phyloP scores from a whole-genome alignment of 2,797 vertebrate genomes.

The Tragelaphus oryx region DNA sequence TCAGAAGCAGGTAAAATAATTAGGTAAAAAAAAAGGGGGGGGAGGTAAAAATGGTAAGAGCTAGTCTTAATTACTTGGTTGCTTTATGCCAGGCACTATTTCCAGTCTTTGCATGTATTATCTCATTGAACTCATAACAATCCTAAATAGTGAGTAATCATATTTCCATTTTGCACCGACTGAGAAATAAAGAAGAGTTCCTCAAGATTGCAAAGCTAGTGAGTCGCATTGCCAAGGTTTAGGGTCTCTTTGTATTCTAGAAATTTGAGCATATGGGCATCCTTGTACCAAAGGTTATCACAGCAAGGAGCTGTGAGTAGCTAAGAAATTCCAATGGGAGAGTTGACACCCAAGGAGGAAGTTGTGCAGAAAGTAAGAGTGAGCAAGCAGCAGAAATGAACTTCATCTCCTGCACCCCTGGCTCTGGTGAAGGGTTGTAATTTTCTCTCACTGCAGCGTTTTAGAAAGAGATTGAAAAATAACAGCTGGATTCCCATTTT shows the following conservation, averaged over 20 bases:
- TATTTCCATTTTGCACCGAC: background rate
- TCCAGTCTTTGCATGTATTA: background rate
- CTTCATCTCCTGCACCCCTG: background rate
- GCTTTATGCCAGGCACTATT: background rate
- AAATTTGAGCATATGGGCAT: background rate
- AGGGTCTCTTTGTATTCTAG: background rate
- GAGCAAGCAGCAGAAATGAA: background rate
- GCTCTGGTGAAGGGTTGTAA: conserved; percentile 3
- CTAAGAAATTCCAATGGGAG: background rate
- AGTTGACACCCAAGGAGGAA: background rate
- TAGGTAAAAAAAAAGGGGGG: background rate
- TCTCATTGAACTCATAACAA: background rate
- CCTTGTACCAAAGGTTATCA: background rate
- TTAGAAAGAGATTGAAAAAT: conserved; percentile 60
- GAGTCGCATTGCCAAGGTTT: background rate
- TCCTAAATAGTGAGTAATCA: background rate
- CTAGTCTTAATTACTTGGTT: conserved; percentile 7
- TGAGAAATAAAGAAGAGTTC: background rate
- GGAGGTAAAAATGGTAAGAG: background rate
- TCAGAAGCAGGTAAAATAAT: conserved; percentile 33
- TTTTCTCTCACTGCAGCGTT: conserved; percentile 40
- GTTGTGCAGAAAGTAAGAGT: background rate
- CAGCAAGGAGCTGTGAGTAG: background rate
- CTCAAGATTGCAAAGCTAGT: too few species aligned
- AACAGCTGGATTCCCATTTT: conserved; percentile 18